Base-by-base conservation (phyloP, 2,888 invertebrate genomes). In the Disparrhopalites patrizii region DNA sequence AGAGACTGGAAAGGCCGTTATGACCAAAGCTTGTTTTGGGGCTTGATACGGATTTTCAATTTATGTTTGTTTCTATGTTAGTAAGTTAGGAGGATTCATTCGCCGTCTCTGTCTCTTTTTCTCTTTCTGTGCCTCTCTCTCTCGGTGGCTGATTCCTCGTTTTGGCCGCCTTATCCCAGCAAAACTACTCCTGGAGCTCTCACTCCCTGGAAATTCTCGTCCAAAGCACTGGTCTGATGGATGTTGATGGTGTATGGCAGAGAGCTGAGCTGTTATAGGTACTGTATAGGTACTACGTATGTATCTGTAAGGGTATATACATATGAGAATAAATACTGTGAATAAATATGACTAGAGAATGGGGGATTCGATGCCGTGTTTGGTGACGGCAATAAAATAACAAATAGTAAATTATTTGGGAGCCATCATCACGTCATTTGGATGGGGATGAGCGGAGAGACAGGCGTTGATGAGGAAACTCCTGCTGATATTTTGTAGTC, bases 351-450 rank as follows among this genome's bases (percentile, higher is more conserved):
- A n/a, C n/a, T n/a, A n/a, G n/a, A n/a, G n/a, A n/a, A n/a, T n/a
- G n/a, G n/a, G n/a, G n/a, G n/a, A n/a, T n/a, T n/a, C n/a, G n/a
- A n/a, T n/a, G n/a, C n/a, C n/a, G n/a, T n/a, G n/a, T n/a, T n/a
- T n/a, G n/a, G n/a, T n/a, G n/a, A n/a, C n/a, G n/a, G n/a, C n/a
- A n/a, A n/a, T n/a, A n/a, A n/a, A 61, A 61, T 61, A 61, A 61
- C 60, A 61, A 61, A 61, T 61, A 50, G 50, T 61, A 61, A 61
- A 61, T 61, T 61, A 61, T 61, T n/a, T 47, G 60, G 33, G 60
- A 33, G 33, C 60, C 60, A 61, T 61, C 60, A 61, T 50, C 60
- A 61, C 60, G 51, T 61, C 50, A 61, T 61, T 61, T 61, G 50
- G 51, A 50, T 61, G 40, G 30, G 30, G 30, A 30, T n/a, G n/a